Evolutionary conservation across 2,113 vertebrate species (phyloP).

Genomic region (Oncorhynchus tshawytscha): DNA sequence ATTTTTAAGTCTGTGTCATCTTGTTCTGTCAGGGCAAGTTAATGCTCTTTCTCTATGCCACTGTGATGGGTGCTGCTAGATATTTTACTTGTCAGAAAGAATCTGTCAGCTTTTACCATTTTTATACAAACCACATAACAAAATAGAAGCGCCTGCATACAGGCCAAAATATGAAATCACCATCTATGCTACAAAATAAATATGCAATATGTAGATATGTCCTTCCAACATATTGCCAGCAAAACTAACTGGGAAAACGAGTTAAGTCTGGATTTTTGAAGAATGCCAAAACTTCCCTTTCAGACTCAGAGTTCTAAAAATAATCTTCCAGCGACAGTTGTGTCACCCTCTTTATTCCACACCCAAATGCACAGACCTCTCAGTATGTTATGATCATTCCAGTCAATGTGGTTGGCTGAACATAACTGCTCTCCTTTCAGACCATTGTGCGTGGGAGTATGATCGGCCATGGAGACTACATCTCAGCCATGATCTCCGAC

Average conservation of each 20-base stretch:
- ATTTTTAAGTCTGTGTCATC: conserved; percentile 34
- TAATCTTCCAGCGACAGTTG: conserved; percentile 56
- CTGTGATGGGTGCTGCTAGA: conserved; percentile 2
- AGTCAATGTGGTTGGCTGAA: no score
- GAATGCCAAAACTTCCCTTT: conserved; percentile 53
- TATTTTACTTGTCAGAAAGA: neutral
- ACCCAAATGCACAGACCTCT: conserved; percentile 6
- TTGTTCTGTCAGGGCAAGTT: conserved; percentile 45
- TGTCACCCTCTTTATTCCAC: conserved; percentile 44
- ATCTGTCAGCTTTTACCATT: neutral
- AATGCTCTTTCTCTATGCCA: conserved; percentile 22
- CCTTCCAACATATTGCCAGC: conserved; percentile 24
- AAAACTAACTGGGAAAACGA: conserved; percentile 34
- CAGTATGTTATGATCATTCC: no score
- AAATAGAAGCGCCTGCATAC: neutral
- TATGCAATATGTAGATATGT: neutral
- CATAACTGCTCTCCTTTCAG: conserved; percentile 67
- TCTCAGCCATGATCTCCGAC: conserved; percentile 89
- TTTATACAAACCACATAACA: neutral
- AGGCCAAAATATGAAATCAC: no score
- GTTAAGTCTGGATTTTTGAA: conserved; percentile 34
- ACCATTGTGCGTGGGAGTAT: conserved; percentile 94
- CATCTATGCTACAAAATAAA: no score
- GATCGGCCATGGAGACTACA: conserved; percentile 87
- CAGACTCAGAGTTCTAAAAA: conserved; percentile 52